A percentile compares a stretch with the other conserved stretches of the same genome.
phyloP scores from a whole-genome alignment of 2,888 invertebrate genomes.

The Amblyjoppa fuscipennis region DNA sequence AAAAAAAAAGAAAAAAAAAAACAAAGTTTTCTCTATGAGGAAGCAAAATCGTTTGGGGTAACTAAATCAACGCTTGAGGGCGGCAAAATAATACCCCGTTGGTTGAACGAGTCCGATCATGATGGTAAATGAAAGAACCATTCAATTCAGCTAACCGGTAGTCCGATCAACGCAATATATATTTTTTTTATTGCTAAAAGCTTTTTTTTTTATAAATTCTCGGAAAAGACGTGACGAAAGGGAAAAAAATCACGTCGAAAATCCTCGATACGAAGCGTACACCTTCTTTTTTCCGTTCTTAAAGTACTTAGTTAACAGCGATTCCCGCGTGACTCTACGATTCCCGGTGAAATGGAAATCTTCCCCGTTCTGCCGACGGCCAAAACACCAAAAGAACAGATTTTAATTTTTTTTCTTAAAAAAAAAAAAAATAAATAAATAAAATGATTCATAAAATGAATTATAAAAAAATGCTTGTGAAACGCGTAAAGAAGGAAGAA shows the following conservation, averaged over 20 bases:
- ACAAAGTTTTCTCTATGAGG: too few species aligned
- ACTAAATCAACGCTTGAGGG: too few species aligned
- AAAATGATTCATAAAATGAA: too few species aligned
- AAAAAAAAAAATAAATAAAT: too few species aligned
- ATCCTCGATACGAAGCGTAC: not conserved
- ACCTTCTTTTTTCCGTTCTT: not conserved
- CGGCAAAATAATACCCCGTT: too few species aligned
- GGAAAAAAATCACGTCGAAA: not conserved
- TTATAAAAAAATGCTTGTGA: not conserved
- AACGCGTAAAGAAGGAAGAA: not conserved
- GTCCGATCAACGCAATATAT: too few species aligned
- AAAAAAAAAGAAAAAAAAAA: too few species aligned
- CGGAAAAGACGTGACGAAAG: not conserved
- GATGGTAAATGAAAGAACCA: too few species aligned
- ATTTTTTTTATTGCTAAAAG: not conserved
- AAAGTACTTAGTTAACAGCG: not conserved
- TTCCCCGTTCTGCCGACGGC: constrained; percentile 25
- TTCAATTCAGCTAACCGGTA: too few species aligned
- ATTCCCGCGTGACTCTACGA: not conserved
- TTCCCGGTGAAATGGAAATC: constrained; percentile 10
- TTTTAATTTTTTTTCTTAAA: too few species aligned
- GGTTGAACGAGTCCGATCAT: too few species aligned
- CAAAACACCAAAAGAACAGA: not conserved
- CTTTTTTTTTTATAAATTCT: not conserved
- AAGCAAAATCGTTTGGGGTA: too few species aligned